Percentiles rank a stretch among this genome's conserved stretches.
Conservation (phyloP, 1,140 invertebrate species). For the Papilio dardanus region DNA sequence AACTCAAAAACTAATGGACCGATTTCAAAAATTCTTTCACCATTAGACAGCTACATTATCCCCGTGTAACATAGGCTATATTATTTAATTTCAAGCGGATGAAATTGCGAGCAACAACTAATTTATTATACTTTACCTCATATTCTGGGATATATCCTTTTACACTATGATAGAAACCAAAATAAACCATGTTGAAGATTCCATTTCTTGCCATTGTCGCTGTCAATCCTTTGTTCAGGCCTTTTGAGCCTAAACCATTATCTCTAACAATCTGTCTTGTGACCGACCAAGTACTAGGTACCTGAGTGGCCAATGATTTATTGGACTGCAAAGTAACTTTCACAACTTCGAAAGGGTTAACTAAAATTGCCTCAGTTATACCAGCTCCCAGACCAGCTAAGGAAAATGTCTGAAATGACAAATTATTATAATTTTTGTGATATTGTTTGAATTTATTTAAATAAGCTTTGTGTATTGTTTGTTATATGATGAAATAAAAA, state of each 20-base stretch:
- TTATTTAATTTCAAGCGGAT: too few relatives aligned
- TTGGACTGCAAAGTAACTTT: constrained; percentile 94
- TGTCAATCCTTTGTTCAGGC: constrained; percentile 94
- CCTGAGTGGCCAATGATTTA: constrained; percentile 78
- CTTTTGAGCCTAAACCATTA: constrained; percentile 89
- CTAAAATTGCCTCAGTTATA: constrained; percentile 93
- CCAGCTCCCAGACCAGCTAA: constrained; percentile 93
- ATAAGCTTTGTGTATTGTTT: constrained; percentile 31
- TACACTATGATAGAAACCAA: constrained; percentile 96
- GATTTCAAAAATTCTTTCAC: too few relatives aligned
- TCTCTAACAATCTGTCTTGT: constrained; percentile 90
- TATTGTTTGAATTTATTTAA: constrained; percentile 14
- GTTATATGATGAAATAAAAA: constrained; percentile 10
- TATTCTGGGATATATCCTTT: constrained; percentile 89
- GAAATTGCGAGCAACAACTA: too few relatives aligned
- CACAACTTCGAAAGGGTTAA: constrained; percentile 97
- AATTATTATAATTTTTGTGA: neutral
- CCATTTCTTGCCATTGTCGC: constrained; percentile 94
- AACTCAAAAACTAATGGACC: too few relatives aligned
- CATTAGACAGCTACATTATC: too few relatives aligned
- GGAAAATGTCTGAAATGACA: constrained; percentile 89
- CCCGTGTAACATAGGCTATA: too few relatives aligned
- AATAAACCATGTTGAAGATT: constrained; percentile 96
- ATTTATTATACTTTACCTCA: constrained; percentile 81
- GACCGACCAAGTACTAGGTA: constrained; percentile 90